Base-by-base conservation (phyloP, 2,113 vertebrate species). In the Chauna torquata region DNA sequence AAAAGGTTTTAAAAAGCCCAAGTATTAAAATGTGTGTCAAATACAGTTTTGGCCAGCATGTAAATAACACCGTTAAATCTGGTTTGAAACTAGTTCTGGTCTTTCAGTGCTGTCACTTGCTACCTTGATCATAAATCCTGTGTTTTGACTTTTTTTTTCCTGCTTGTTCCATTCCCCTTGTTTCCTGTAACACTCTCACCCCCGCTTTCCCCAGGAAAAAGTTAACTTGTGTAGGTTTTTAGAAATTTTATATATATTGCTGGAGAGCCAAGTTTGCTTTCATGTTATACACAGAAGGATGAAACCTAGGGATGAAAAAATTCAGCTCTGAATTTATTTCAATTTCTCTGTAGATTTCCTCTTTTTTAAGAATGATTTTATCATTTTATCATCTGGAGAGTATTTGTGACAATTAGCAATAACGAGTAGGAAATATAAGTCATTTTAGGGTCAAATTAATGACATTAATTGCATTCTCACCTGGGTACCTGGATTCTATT, bases 51-150 rank as follows among this genome's bases (percentile, higher is more conserved):
- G 44, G 50, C 50, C 47, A 82, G 52, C 36, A n/a, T 40, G 27
- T 91, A 91, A 92, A 86, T 84, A 86, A 57, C 25, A 68, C 50
- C 15, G 57, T 93, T 52, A 93, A 83, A 92, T 92, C 34, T 95
- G 52, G 11, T 81, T 90, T 83, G 38, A 90, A 95, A 86, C 16
- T 22, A 42, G n/a, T 57, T 85, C 82, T 80, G 4, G 3, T 27
- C 16, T 90, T 65, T 88, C 83, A 27, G 17, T 90, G 42, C 28
- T 78, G 44, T 71, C 19, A 25, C 13, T 94, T 75, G 54, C 27
- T 92, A 74, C 34, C 45, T 88, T 93, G 68, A 57, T 76, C 52
- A 59, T 86, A 59, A 88, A 36, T 20, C 68, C 5, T 28, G 7
- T 45, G 8, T 23, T 86, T 75, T 81, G 7, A 38, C 22, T 30